Conservation (phyloP, 2,888 invertebrate genomes). For the Podabrus alpinus region DNA sequence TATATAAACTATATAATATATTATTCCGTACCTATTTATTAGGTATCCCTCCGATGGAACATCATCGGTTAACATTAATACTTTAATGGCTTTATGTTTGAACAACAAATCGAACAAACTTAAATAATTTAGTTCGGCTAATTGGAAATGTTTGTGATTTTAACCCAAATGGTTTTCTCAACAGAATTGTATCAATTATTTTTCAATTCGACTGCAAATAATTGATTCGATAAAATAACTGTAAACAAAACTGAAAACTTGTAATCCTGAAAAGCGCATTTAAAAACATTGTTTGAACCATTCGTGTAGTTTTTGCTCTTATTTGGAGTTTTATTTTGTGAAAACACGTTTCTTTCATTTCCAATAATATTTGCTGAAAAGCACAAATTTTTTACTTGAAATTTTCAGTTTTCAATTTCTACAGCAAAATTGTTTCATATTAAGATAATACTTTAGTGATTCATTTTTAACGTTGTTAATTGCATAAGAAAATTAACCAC, state of each 20-base stretch:
- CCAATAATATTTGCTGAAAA: too few species aligned
- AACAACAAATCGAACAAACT: constrained; percentile 9
- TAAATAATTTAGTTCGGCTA: neutral
- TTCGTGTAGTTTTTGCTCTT: neutral
- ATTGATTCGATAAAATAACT: neutral
- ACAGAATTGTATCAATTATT: neutral
- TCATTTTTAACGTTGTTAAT: neutral
- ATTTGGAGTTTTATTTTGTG: neutral
- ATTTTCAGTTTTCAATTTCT: too few species aligned
- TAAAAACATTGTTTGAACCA: neutral
- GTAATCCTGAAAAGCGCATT: neutral
- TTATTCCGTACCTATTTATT: constrained; percentile 9
- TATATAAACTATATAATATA: constrained; percentile 23
- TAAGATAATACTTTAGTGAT: neutral
- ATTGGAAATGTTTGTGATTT: neutral
- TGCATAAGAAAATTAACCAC: neutral
- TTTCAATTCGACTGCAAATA: neutral
- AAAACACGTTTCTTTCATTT: neutral
- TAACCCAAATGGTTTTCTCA: neutral
- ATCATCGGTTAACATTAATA: constrained; percentile 23
- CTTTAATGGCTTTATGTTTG: constrained; percentile 31
- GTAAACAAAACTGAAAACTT: neutral
- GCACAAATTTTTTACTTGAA: too few species aligned
- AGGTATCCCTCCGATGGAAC: constrained; percentile 17
- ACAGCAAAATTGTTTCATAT: neutral